Evolutionary conservation across 2,888 invertebrate species (phyloP).

Genomic region (Dioctria rufipes): DNA sequence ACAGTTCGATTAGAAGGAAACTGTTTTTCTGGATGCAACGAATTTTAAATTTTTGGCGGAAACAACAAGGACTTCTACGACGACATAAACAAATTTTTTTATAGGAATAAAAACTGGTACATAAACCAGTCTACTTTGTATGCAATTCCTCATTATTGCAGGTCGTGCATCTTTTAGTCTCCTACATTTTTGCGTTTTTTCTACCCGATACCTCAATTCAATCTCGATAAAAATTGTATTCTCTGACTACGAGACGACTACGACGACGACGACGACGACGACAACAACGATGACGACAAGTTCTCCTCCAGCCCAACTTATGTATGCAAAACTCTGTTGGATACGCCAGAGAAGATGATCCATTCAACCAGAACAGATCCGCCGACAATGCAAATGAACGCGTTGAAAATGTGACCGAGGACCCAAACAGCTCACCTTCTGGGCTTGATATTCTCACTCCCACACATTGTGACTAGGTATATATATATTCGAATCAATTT

Average conservation of each 20-base stretch:
- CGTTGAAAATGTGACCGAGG: slow-evolving; percentile 22
- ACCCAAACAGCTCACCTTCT: neutral
- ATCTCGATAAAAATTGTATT: slow-evolving; percentile 36
- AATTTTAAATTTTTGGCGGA: neutral
- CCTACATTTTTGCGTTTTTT: slow-evolving; percentile 26
- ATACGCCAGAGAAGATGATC: slow-evolving; percentile 37
- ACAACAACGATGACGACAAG: neutral
- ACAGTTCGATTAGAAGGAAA: slow-evolving; percentile 1
- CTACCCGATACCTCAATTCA: neutral
- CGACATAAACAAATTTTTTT: neutral
- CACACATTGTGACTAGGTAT: slow-evolving; percentile 21
- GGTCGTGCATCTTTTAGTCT: slow-evolving; percentile 36
- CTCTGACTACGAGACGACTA: neutral
- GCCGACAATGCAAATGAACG: slow-evolving; percentile 48
- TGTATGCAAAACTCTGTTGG: slow-evolving; percentile 22
- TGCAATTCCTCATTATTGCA: slow-evolving; percentile 41
- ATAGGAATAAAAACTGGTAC: neutral
- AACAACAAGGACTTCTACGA: neutral
- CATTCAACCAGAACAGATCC: slow-evolving; percentile 25
- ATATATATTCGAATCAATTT: slow-evolving; percentile 24
- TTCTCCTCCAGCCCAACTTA: neutral
- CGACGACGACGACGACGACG: too few relatives aligned
- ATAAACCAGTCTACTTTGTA: slow-evolving; percentile 4
- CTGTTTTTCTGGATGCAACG: neutral
- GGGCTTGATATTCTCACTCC: slow-evolving; percentile 50